phyloP scores from a whole-genome alignment of 2,113 vertebrate species.

The Thunnus maccoyii region DNA sequence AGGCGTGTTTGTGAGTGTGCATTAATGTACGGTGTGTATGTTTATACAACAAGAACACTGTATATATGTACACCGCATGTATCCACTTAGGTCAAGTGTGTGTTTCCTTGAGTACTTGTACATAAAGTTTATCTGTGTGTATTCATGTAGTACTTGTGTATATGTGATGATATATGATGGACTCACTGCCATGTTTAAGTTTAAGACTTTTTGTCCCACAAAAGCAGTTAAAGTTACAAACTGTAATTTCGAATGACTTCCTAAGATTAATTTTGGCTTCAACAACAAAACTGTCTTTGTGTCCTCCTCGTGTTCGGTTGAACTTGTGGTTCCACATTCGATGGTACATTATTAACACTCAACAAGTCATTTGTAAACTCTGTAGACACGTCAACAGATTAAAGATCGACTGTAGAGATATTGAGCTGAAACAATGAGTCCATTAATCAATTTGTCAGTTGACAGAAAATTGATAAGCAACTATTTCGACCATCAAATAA shows the following conservation, averaged over 20 bases:
- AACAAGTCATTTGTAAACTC: too few relatives aligned
- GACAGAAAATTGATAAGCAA: too few relatives aligned
- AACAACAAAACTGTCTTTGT: not conserved
- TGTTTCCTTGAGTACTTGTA: constrained; percentile 44
- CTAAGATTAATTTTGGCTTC: too few relatives aligned
- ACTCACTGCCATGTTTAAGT: constrained; percentile 22
- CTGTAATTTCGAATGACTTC: too few relatives aligned
- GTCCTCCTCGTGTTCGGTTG: not conserved
- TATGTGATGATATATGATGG: constrained; percentile 32
- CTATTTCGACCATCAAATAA: too few relatives aligned
- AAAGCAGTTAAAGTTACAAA: not conserved
- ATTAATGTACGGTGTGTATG: constrained; percentile 33
- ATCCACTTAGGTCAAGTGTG: constrained; percentile 45
- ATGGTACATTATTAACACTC: too few relatives aligned
- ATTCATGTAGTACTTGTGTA: constrained; percentile 1
- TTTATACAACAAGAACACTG: constrained; percentile 35
- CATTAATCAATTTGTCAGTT: too few relatives aligned
- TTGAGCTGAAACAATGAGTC: too few relatives aligned
- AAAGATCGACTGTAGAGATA: too few relatives aligned
- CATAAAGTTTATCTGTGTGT: constrained; percentile 19
- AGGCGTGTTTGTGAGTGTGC: constrained; percentile 42
- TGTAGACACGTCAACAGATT: too few relatives aligned
- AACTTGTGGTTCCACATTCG: too few relatives aligned
- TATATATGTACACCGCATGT: constrained; percentile 1
- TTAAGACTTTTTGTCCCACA: constrained; percentile 7